A percentile compares a stretch with the other conserved stretches of the same genome.
phyloP scores from a whole-genome alignment of 2,113 vertebrate species.

The Leucoraja erinaceus region DNA sequence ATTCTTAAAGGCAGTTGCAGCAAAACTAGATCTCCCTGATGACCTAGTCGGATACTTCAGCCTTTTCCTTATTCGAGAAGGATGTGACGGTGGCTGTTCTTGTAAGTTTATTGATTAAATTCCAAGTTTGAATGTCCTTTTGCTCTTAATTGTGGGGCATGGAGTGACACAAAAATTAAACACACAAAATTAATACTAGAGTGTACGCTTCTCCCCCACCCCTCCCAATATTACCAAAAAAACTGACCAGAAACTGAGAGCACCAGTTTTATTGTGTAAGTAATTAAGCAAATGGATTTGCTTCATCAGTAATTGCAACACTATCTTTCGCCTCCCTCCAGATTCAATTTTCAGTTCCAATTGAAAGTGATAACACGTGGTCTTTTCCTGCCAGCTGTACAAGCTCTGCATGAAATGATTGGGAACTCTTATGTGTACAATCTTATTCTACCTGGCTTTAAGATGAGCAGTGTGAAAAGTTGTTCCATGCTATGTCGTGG shows the following conservation, averaged over 20 bases:
- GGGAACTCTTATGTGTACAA: not conserved
- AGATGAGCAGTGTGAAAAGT: not conserved
- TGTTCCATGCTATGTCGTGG: not conserved
- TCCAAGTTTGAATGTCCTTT: not conserved
- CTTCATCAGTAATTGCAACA: not conserved
- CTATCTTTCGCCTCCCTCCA: not conserved
- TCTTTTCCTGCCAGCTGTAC: not conserved
- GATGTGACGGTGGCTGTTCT: constrained; percentile 76
- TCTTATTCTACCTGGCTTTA: no score
- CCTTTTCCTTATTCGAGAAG: constrained; percentile 83
- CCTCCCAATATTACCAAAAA: not conserved
- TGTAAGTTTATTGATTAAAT: constrained; percentile 67
- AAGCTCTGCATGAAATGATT: not conserved
- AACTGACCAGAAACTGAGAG: not conserved
- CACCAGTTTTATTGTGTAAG: not conserved
- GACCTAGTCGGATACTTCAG: constrained; percentile 92
- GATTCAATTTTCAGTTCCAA: not conserved
- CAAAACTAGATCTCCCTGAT: constrained; percentile 86
- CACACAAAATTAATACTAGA: no score
- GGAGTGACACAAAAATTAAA: not conserved
- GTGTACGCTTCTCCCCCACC: no score
- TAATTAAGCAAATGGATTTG: not conserved
- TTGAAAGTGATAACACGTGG: not conserved
- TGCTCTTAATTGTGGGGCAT: not conserved
- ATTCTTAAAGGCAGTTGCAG: constrained; percentile 74